Evolutionary conservation across 2,888 invertebrate species (phyloP).

Genomic region (Tachina fera): DNA sequence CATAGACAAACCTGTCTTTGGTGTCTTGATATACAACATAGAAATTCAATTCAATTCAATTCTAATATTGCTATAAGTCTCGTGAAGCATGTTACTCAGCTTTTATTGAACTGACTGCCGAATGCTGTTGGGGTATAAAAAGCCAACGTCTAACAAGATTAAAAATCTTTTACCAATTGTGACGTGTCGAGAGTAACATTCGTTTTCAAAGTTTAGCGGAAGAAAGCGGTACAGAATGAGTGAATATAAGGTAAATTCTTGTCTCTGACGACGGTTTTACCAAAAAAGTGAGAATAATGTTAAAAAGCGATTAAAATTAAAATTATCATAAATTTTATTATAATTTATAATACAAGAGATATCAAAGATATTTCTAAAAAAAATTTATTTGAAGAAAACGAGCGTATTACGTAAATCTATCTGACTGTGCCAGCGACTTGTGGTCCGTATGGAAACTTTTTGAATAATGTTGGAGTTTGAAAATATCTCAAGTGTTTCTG

Average conservation of each 20-base stretch:
- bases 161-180: conserved; percentile 51
- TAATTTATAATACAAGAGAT: too few species aligned
- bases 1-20: conserved; percentile 44
- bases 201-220: not conserved
- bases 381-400: too few species aligned
- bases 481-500: too few species aligned
- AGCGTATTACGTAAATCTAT: too few species aligned
- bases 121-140: conserved; percentile 68
- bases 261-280: not conserved
- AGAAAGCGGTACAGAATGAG: conserved; percentile 65
- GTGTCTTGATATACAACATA: conserved; percentile 39
- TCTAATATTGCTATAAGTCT: conserved; percentile 29
- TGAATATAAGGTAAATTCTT: conserved; percentile 73
- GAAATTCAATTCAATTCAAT: conserved; percentile 18
- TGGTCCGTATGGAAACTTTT: too few species aligned
- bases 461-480: too few species aligned
- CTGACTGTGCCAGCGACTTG: too few species aligned
- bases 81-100: not conserved
- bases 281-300: not conserved
- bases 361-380: too few species aligned
- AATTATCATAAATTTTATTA: too few species aligned
- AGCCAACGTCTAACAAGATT: conserved; percentile 34
- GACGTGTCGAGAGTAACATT: conserved; percentile 32
- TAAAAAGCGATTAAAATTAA: too few species aligned
- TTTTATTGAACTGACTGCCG: conserved; percentile 1